A percentile compares a stretch with the other conserved stretches of the same genome.
phyloP scores from a whole-genome alignment of 2,113 vertebrate species.

The Brachypodius melanocephalos region DNA sequence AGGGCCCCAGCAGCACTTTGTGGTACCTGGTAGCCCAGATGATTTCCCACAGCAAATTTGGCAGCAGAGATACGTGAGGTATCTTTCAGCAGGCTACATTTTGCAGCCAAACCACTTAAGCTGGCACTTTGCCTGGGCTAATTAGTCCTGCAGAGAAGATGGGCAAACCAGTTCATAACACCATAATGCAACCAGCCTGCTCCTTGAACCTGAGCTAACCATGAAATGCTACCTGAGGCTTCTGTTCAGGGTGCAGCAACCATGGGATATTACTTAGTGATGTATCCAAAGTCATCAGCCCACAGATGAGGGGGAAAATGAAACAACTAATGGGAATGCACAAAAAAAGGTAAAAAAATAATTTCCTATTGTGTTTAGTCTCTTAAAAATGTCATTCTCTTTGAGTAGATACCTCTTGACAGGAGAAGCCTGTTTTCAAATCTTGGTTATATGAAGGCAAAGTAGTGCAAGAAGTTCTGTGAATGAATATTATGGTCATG shows the following conservation, averaged over 20 bases:
- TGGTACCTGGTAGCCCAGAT: neutral
- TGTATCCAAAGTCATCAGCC: neutral
- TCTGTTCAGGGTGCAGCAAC: neutral
- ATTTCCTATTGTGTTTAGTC: neutral
- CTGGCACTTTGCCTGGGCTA: neutral
- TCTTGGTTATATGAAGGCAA: neutral
- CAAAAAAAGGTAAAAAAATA: neutral
- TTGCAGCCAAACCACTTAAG: neutral
- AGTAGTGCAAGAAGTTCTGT: neutral
- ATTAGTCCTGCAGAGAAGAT: neutral
- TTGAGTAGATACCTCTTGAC: neutral
- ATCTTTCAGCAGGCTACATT: neutral
- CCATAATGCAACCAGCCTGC: neutral
- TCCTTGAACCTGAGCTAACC: neutral
- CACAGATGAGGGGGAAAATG: neutral
- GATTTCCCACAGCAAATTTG: neutral
- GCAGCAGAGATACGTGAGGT: neutral
- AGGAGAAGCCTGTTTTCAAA: neutral
- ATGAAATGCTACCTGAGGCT: neutral
- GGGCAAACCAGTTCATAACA: neutral
- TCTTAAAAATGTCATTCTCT: neutral
- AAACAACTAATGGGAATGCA: accelerated
- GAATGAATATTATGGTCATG: neutral
- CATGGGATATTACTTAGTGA: neutral
- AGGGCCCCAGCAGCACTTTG: neutral